These are phyloP conservation scores for Torymus tubicola DNA, from an alignment of 2,888 invertebrate genomes.

Conservation along the genomic window DNA sequence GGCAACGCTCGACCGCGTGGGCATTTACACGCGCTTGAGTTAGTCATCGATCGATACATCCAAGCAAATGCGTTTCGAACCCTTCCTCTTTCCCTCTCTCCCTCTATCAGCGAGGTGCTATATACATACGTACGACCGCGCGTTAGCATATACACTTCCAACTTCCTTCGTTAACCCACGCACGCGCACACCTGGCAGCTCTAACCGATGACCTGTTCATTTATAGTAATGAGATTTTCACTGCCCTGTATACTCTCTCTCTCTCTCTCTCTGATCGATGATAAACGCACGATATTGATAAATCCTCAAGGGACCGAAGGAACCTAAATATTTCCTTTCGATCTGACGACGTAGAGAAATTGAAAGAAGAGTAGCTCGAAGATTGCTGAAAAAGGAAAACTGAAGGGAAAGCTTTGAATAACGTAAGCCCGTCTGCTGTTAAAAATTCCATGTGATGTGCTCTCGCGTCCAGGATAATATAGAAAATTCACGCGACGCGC, in stretches of 20 bases:
- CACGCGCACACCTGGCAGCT: too few species aligned
- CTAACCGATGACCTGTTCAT: constrained; percentile 6
- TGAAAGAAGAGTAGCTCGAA: too few species aligned
- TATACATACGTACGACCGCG: constrained; percentile 7
- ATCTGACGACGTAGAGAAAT: too few species aligned
- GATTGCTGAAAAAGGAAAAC: too few species aligned
- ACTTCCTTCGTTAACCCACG: constrained; percentile 37
- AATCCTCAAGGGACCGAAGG: too few species aligned
- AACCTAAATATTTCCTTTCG: too few species aligned
- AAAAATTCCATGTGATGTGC: constrained; percentile 39
- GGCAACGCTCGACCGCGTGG: not conserved
- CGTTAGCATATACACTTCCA: constrained; percentile 54
- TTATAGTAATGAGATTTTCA: constrained; percentile 18
- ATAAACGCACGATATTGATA: too few species aligned
- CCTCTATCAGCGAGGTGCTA: constrained; percentile 37
- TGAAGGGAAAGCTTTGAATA: constrained; percentile 17
- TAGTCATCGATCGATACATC: constrained; percentile 35
- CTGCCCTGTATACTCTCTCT: not conserved
- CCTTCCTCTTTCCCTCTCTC: constrained; percentile 45
- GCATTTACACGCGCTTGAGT: constrained; percentile 12
- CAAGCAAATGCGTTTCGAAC: constrained; percentile 60
- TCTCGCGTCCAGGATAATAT: not conserved
- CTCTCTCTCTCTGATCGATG: too few species aligned
- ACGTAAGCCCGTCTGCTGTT: constrained; percentile 35
- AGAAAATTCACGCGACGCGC: constrained; percentile 19